Conservation (phyloP, 2,113 vertebrate genomes). For the Poeciliopsis occidentalis region DNA sequence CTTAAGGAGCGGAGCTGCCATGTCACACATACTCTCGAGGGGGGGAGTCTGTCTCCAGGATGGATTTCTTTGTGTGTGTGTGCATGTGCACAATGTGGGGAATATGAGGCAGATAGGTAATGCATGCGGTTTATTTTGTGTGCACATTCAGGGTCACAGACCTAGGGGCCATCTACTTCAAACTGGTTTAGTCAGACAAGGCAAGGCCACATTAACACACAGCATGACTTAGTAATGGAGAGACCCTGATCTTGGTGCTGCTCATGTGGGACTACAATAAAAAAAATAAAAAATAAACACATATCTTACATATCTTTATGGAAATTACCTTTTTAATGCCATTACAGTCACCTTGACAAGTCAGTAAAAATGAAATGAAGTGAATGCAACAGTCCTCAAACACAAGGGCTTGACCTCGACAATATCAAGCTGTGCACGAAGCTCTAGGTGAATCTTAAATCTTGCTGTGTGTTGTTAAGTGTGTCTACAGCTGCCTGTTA, state of each 20-base stretch:
- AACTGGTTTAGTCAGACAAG: conserved; percentile 63
- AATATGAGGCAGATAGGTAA: conserved; percentile 39
- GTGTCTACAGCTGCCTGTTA: conserved; percentile 38
- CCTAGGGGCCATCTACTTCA: conserved; percentile 60
- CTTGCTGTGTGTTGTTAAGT: conserved; percentile 35
- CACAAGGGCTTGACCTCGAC: conserved; percentile 53
- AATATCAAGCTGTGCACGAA: conserved; percentile 33
- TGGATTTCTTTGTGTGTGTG: conserved; percentile 49
- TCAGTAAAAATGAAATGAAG: conserved; percentile 63
- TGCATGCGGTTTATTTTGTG: conserved; percentile 43
- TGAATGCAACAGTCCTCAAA: conserved; percentile 54
- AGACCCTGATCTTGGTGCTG: conserved; percentile 30
- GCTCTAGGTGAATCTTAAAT: conserved; percentile 52
- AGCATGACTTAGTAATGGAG: conserved; percentile 63
- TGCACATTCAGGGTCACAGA: conserved; percentile 61
- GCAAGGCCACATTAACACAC: conserved; percentile 65
- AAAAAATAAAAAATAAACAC: conserved; percentile 1
- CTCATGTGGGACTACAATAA: conserved; percentile 33
- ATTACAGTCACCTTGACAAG: conserved; percentile 64
- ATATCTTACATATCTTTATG: conserved; percentile 48
- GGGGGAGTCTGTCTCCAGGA: conserved; percentile 59
- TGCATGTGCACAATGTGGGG: conserved; percentile 40
- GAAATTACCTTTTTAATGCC: conserved; percentile 54
- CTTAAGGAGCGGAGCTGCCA: conserved; percentile 45
- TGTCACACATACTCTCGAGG: conserved; percentile 35